phyloP scores from a whole-genome alignment of 2,113 vertebrate genomes.

The Gnathonemus longibarbis region DNA sequence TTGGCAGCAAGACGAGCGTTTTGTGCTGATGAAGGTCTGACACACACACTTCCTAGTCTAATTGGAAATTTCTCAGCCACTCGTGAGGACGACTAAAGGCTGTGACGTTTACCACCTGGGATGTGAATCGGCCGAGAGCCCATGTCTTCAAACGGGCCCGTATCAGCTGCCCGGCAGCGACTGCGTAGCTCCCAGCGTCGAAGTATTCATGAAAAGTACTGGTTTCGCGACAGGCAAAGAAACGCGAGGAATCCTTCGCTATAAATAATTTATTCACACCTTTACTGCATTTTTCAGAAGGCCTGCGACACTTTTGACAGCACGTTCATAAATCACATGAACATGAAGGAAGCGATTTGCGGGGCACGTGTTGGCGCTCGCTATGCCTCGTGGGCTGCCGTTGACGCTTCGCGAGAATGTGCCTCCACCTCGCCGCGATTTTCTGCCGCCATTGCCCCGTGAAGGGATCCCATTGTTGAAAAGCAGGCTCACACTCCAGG shows the following conservation, averaged over 20 bases:
- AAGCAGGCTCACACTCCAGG: background rate
- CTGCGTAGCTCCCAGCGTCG: background rate
- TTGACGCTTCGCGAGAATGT: background rate
- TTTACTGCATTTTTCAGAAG: background rate
- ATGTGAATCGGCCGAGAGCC: background rate
- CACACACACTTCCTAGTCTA: background rate
- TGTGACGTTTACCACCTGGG: background rate
- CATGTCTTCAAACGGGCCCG: background rate
- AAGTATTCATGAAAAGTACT: background rate
- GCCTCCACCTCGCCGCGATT: background rate
- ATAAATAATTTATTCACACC: background rate
- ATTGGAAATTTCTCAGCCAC: background rate
- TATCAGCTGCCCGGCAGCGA: background rate
- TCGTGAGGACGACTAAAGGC: background rate
- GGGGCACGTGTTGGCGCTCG: background rate
- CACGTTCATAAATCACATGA: background rate
- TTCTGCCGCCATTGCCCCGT: background rate
- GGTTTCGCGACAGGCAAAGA: background rate
- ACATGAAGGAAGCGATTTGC: background rate
- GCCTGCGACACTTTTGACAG: background rate
- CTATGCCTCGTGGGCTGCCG: background rate
- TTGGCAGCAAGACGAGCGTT: background rate
- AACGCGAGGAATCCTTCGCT: background rate
- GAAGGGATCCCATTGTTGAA: constrained; percentile 17
- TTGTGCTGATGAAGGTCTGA: background rate